Evolutionary conservation across 2,797 vertebrate genomes (phyloP).

Genomic region (Takifugu ocellatus): DNA sequence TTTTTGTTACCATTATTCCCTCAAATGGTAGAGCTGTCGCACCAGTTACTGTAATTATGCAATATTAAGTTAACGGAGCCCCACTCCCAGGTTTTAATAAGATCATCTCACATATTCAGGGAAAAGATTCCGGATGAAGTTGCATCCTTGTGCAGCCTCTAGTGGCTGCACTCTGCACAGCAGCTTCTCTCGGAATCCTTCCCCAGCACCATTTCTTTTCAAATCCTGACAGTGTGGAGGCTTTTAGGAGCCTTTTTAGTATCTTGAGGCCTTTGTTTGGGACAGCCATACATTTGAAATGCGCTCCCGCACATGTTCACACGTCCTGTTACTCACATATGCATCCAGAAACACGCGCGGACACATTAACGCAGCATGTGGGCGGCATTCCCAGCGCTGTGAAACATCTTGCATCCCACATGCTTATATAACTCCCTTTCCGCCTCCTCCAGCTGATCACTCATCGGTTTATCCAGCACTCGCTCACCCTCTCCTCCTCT

Average conservation of each 20-base stretch:
- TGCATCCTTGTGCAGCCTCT: slow-evolving; percentile 36
- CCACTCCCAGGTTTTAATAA: no score
- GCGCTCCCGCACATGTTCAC: not conserved
- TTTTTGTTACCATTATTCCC: no score
- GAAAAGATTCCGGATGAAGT: no score
- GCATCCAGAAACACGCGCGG: slow-evolving; percentile 16
- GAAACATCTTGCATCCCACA: slow-evolving; percentile 76
- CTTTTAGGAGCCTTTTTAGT: no score
- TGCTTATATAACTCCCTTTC: slow-evolving; percentile 75
- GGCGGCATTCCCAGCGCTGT: slow-evolving; percentile 61
- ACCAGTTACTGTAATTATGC: no score
- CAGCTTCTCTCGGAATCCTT: slow-evolving; percentile 5
- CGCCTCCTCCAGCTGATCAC: slow-evolving; percentile 70
- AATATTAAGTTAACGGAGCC: no score
- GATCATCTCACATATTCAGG: no score
- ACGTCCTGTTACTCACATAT: not conserved
- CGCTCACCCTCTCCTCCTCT: slow-evolving; percentile 12
- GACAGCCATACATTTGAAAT: slow-evolving; percentile 11
- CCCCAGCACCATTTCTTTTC: no score
- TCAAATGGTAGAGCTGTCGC: no score
- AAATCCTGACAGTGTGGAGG: not conserved
- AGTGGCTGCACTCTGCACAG: slow-evolving; percentile 31
- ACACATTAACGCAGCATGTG: slow-evolving; percentile 51
- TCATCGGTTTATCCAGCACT: slow-evolving; percentile 61
- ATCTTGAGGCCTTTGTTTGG: slow-evolving; percentile 4